Conservation (phyloP, 2,888 invertebrate genomes). For the Teleogryllus oceanicus region DNA sequence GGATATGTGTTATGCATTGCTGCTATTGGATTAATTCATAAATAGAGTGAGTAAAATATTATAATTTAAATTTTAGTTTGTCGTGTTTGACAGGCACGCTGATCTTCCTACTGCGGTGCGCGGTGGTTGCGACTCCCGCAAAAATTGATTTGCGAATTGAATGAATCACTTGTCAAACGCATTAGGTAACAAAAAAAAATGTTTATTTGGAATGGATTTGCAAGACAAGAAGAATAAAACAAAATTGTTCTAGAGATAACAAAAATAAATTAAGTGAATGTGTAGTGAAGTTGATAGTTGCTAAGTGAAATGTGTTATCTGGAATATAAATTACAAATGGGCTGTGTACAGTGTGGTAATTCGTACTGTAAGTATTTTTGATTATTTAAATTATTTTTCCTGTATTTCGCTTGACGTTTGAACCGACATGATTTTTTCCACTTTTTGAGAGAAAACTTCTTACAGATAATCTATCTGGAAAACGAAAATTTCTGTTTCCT, state of each 20-base stretch:
- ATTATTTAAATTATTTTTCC: too few species aligned
- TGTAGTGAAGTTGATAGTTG: not conserved
- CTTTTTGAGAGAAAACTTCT: too few species aligned
- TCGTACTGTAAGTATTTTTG: too few species aligned
- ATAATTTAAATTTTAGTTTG: not conserved
- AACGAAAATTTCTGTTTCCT: too few species aligned
- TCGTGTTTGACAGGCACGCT: conserved; percentile 32
- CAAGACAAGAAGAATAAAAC: not conserved
- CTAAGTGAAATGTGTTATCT: too few species aligned
- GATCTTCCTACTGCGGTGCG: conserved; percentile 11
- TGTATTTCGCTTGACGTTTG: too few species aligned
- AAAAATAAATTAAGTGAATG: not conserved
- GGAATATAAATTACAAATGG: too few species aligned
- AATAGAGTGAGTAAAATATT: conserved; percentile 29
- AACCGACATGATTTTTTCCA: too few species aligned
- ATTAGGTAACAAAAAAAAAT: not conserved
- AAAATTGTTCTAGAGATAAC: not conserved
- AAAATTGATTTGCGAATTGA: not conserved
- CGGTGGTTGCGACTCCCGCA: not conserved
- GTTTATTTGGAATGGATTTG: not conserved
- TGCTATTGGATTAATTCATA: conserved; percentile 25
- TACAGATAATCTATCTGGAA: too few species aligned
- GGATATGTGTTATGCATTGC: conserved; percentile 26
- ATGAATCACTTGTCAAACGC: not conserved
- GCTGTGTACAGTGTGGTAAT: too few species aligned